Evolutionary conservation across 2,888 invertebrate genomes (phyloP), one percentile per base, ranked within the genome.

Genomic region (Xestia xanthographa): DNA sequence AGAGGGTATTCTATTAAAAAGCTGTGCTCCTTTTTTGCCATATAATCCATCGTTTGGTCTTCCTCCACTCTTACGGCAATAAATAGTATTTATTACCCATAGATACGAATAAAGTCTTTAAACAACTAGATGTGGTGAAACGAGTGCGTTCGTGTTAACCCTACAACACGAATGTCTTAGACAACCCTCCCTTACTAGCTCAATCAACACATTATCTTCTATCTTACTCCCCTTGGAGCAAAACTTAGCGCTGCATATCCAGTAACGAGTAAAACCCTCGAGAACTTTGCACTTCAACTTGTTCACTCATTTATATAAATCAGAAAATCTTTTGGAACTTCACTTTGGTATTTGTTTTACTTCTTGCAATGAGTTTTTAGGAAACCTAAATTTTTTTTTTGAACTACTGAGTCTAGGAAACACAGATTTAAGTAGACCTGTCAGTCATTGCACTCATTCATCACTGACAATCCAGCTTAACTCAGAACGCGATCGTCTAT

Each of bases 151-250:
- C 60, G 58, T 58, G 29, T 17, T 20, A 29, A 29, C 9, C 29
- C 34, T 60, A 20, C 9, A 20, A 11, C 20, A 20, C 6, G 2
- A 41, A 41, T 34, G 65, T 34, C n/a, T 17, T 17, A 38, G 38
- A 43, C 34, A 63, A 29, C 22, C 22, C 26, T 63, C 62, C 43
- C n/a, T 20, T 80, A 50, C 34, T 38, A 45, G 50, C 43, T 38
- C 81, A 80, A 73, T 77, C 81, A 80, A 80, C 81, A 45, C 81
- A 80, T 48, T 50, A 80, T 60, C 41, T 12, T 22, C 22, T 5
- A 50, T 38, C 29, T 4, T 29, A 81, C 45, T 11, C 48, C 50
- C 45, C 45, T 5, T 20, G 22, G 81, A 56, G 1, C 53, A 41
- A 77, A 77, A 74, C 62, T 77, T 45, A 81, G 29, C 14, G 41